phyloP scores from a whole-genome alignment of 2,113 vertebrate genomes.

The Motacilla alba region DNA sequence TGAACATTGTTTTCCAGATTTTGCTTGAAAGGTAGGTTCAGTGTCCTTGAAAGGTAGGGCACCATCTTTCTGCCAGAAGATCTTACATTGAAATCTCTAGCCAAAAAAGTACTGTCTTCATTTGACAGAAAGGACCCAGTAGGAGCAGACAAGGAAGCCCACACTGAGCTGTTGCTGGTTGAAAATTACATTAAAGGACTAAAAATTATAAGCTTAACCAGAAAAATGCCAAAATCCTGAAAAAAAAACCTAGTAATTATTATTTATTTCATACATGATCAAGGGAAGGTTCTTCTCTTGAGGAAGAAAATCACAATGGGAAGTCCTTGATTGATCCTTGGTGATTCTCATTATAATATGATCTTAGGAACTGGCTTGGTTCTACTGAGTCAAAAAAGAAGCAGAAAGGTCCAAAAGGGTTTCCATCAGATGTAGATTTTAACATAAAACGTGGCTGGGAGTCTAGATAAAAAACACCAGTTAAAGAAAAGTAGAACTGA shows the following conservation, averaged over 20 bases:
- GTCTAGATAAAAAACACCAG: not conserved
- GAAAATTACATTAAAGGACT: not conserved
- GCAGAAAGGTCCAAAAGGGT: not conserved
- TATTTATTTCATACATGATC: not conserved
- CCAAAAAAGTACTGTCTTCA: not conserved
- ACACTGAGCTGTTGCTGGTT: not conserved
- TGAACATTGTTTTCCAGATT: not conserved
- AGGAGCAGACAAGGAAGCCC: not conserved
- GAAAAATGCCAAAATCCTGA: not conserved
- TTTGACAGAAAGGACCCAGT: not conserved
- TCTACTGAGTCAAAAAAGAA: not conserved
- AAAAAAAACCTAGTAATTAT: not conserved
- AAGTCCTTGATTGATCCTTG: not conserved
- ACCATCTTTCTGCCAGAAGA: not conserved
- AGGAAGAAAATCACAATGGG: not conserved
- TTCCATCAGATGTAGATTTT: not conserved
- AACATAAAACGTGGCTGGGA: not conserved
- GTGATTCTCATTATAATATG: not conserved
- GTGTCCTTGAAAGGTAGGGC: not conserved
- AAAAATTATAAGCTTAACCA: not conserved
- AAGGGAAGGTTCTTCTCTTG: not conserved
- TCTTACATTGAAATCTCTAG: not conserved
- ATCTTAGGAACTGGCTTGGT: not conserved
- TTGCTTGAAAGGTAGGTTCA: not conserved
- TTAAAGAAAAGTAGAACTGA: not conserved